phyloP scores from a whole-genome alignment of 2,888 invertebrate species.

The Hypercompe scribonia region DNA sequence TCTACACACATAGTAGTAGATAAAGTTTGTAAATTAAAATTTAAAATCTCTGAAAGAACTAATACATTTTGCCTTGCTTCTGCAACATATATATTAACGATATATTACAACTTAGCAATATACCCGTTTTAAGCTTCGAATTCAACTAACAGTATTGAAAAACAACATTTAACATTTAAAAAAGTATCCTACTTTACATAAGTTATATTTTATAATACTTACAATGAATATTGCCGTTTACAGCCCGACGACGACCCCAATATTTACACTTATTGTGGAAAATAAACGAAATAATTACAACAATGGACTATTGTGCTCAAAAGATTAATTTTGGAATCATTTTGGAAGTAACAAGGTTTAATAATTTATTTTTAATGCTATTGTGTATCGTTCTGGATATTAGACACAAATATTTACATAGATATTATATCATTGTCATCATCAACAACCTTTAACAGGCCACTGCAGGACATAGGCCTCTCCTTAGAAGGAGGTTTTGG shows the following conservation, averaged over 20 bases:
- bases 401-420: not conserved
- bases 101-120: not conserved
- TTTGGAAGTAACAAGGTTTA: conserved; percentile 27
- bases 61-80: no score
- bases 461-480: no score
- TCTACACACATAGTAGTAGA: not conserved
- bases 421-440: no score
- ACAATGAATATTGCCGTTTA: conserved; percentile 32
- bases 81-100: no score
- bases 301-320: conserved; percentile 38
- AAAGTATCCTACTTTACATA: conserved; percentile 18
- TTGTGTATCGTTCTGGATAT: conserved; percentile 4
- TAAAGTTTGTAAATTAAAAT: not conserved
- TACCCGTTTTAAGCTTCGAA: not conserved
- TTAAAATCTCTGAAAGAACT: not conserved
- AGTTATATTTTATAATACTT: conserved; percentile 28
- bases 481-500: no score
- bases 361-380: conserved; percentile 24
- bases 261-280: conserved; percentile 39
- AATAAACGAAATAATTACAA: conserved; percentile 47
- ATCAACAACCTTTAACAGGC: no score
- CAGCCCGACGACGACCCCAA: conserved; percentile 29
- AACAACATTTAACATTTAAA: not conserved
- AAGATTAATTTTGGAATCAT: conserved; percentile 43
- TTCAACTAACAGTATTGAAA: not conserved